phyloP scores from a whole-genome alignment of 1,140 invertebrate genomes.

The Rhyzopertha dominica region DNA sequence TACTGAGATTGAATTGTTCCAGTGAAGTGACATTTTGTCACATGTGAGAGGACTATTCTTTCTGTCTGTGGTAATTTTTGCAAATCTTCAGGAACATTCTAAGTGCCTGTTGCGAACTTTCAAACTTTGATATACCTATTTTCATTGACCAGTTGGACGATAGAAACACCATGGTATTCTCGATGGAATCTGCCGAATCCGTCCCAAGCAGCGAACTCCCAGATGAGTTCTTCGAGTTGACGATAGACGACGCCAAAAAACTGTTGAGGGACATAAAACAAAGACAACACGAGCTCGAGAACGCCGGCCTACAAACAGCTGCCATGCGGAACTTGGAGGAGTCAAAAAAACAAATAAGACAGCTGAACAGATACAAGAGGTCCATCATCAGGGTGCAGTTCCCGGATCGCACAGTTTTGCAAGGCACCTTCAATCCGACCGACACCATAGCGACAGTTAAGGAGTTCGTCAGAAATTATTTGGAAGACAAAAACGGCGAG shows the following conservation, averaged over 20 bases:
- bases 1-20: no score
- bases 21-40: no score
- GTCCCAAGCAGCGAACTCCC: conserved; percentile 59
- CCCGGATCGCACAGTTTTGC: conserved; percentile 72
- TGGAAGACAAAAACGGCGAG: conserved; percentile 54
- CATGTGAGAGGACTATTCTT: no score
- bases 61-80: no score
- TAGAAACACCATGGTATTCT: conserved; percentile 64
- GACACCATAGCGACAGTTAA: conserved; percentile 63
- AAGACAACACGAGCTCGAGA: conserved; percentile 54
- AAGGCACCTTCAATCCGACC: conserved; percentile 68
- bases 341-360: conserved; percentile 54
- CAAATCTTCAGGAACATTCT: no score
- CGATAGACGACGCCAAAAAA: conserved; percentile 67
- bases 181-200: conserved; percentile 53
- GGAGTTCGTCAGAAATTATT: conserved; percentile 64
- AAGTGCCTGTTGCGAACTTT: not conserved
- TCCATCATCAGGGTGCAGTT: conserved; percentile 76
- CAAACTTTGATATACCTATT: conserved; percentile 5
- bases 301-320: conserved; percentile 62
- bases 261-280: conserved; percentile 66
- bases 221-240: conserved; percentile 81
- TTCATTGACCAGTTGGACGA: conserved; percentile 58
- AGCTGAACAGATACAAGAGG: conserved; percentile 62
- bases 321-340: conserved; percentile 57